A percentile compares a stretch with the other conserved stretches of the same genome.
Conservation (phyloP, 1,140 invertebrate genomes). For the Calycopis cecrops region DNA sequence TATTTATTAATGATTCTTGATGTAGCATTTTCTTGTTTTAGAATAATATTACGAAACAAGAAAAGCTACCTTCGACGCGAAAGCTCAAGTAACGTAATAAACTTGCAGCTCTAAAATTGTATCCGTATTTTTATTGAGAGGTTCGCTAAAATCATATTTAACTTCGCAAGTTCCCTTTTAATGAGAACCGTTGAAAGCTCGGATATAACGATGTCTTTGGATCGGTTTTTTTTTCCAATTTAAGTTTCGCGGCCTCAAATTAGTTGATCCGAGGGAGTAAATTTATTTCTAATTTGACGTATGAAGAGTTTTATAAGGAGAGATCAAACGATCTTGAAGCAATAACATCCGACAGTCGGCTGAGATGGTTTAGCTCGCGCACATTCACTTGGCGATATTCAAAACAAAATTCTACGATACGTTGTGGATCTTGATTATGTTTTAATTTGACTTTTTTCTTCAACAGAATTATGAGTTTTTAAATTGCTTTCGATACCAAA, state of each 20-base stretch:
- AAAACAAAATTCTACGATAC: slow-evolving; percentile 23
- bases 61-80: not conserved
- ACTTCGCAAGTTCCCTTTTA: not conserved
- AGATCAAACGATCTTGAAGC: slow-evolving; percentile 56
- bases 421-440: not conserved
- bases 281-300: slow-evolving; percentile 36
- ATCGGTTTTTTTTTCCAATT: slow-evolving; percentile 25
- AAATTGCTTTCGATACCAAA: too few species aligned
- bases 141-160: slow-evolving; percentile 4
- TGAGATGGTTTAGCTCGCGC: slow-evolving; percentile 33
- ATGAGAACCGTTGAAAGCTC: slow-evolving; percentile 1
- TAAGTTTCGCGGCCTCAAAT: slow-evolving; percentile 17
- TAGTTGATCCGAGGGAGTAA: slow-evolving; percentile 24
- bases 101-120: not conserved
- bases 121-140: slow-evolving; percentile 1
- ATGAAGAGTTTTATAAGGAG: slow-evolving; percentile 40
- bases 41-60: too few species aligned
- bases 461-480: too few species aligned
- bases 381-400: slow-evolving; percentile 25
- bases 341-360: slow-evolving; percentile 50
- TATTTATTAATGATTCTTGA: too few species aligned
- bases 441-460: not conserved
- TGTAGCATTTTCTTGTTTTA: too few species aligned
- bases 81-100: not conserved
- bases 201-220: not conserved